Evolutionary conservation across 2,888 invertebrate species (phyloP).

Genomic region (Hirudinaria manillensis): DNA sequence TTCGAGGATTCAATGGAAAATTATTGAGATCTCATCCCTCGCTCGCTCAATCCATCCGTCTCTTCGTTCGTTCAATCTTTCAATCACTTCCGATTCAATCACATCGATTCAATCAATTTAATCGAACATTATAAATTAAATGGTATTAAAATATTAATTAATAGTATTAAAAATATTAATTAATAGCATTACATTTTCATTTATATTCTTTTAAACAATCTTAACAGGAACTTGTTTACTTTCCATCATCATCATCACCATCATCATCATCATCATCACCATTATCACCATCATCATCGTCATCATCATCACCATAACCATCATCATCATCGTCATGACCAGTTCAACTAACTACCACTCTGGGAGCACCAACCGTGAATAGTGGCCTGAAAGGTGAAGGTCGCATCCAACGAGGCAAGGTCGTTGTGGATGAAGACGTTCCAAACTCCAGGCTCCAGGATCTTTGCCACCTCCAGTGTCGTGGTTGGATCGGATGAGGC

Average conservation of each 20-base stretch:
- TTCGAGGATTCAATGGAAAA: too few relatives aligned
- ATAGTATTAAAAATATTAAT: too few relatives aligned
- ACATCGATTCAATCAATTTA: not conserved
- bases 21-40: not conserved
- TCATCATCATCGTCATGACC: not conserved
- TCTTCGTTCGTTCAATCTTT: not conserved
- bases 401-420: not conserved
- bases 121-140: too few relatives aligned
- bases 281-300: not conserved
- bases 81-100: not conserved
- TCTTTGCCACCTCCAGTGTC: not conserved
- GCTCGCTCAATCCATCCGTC: slow-evolving; percentile 12
- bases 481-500: not conserved
- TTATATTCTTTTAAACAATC: too few relatives aligned
- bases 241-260: slow-evolving; percentile 5
- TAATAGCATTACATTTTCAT: too few relatives aligned
- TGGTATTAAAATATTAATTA: too few relatives aligned
- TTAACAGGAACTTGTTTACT: not conserved
- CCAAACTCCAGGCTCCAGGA: not conserved
- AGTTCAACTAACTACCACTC: not conserved
- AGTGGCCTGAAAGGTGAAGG: slow-evolving; percentile 5
- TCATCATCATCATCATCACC: not conserved
- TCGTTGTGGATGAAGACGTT: slow-evolving; percentile 10
- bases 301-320: not conserved
- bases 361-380: not conserved